These are phyloP conservation scores for Apolygus lucorum DNA, from an alignment of 1,140 invertebrate species.

Conservation along the genomic window DNA sequence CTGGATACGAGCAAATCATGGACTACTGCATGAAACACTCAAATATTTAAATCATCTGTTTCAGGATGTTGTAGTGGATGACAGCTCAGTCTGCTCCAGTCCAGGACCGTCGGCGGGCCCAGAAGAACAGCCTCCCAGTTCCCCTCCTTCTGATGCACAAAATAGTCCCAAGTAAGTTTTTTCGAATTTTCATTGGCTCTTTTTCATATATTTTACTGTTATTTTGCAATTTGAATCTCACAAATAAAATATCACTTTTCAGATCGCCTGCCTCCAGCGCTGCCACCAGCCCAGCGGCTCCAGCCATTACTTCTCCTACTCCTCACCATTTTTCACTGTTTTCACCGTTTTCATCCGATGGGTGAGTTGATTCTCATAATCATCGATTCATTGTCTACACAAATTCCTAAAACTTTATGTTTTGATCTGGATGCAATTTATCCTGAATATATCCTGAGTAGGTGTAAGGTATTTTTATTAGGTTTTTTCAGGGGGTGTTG, in stretches of 20 bases:
- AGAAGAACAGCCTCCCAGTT: neutral
- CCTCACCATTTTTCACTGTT: constrained; percentile 27
- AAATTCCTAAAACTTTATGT: too few species aligned
- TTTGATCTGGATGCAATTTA: too few species aligned
- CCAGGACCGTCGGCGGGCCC: neutral
- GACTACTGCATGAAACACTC: too few species aligned
- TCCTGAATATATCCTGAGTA: too few species aligned
- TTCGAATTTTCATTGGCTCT: too few species aligned
- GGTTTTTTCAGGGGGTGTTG: too few species aligned
- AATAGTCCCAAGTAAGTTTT: constrained; percentile 9
- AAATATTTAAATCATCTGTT: constrained; percentile 9
- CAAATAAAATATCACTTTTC: too few species aligned
- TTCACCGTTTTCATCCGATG: constrained; percentile 26
- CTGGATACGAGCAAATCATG: too few species aligned
- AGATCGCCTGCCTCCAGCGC: constrained; percentile 14
- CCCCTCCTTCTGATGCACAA: constrained; percentile 15
- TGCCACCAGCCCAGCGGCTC: constrained; percentile 12
- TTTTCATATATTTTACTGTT: too few species aligned
- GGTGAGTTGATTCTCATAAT: constrained; percentile 12
- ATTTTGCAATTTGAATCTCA: too few species aligned
- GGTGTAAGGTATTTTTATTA: too few species aligned
- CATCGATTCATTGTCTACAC: too few species aligned
- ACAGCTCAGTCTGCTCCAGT: constrained; percentile 24
- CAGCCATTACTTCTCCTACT: neutral
- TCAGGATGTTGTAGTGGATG: constrained; percentile 23